These are phyloP conservation scores for Rhagophthalmus giganteus DNA, from an alignment of 2,888 invertebrate genomes.

Conservation along the genomic window DNA sequence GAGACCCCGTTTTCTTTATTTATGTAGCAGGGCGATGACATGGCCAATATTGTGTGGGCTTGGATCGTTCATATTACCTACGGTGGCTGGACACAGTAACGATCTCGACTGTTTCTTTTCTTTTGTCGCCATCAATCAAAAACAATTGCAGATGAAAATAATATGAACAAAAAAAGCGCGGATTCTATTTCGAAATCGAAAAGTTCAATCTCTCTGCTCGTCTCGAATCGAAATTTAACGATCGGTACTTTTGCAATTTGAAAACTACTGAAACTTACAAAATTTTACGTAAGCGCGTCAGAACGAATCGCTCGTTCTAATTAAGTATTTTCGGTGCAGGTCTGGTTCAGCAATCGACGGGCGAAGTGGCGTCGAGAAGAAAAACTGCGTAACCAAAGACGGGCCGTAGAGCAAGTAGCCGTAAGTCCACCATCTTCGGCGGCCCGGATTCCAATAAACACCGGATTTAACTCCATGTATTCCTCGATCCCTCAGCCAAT, in stretches of 20 bases:
- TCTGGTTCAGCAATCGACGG: conserved; percentile 99
- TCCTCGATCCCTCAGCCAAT: conserved; percentile 93
- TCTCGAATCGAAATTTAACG: too few relatives aligned
- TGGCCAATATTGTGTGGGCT: conserved; percentile 49
- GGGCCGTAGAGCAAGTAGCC: conserved; percentile 64
- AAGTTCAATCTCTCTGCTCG: too few relatives aligned
- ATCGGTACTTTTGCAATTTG: too few relatives aligned
- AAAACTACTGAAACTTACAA: conserved; percentile 3
- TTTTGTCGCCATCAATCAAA: conserved; percentile 39
- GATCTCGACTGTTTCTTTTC: conserved; percentile 32
- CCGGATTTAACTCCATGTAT: conserved; percentile 93
- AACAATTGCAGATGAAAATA: conserved; percentile 40
- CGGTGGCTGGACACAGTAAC: conserved; percentile 42
- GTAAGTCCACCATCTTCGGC: conserved; percentile 63
- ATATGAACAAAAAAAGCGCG: conserved; percentile 15
- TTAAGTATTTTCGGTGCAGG: too few relatives aligned
- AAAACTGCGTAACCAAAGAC: conserved; percentile 91
- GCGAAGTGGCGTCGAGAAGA: conserved; percentile 99
- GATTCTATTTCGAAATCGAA: too few relatives aligned
- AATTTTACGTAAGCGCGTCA: background rate
- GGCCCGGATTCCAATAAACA: conserved; percentile 72
- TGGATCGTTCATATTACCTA: conserved; percentile 42
- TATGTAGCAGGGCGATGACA: conserved; percentile 48
- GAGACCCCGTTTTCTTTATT: conserved; percentile 41
- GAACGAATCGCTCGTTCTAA: too few relatives aligned